Conservation (phyloP, 2,113 vertebrate genomes). For the Terrapene triunguis region DNA sequence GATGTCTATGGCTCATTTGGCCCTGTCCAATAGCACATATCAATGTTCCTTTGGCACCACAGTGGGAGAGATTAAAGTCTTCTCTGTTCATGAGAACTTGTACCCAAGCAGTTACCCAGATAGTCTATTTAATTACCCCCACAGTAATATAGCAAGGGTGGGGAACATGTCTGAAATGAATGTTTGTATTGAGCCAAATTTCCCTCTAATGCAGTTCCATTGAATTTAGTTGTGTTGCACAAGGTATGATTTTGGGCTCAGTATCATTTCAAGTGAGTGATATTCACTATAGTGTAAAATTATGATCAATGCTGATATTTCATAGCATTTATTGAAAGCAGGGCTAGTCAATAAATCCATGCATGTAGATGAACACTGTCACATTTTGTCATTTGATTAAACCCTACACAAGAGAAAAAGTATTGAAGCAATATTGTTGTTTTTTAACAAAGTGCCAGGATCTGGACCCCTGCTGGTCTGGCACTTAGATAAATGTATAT, state of each 20-base stretch:
- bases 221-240: neutral
- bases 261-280: neutral
- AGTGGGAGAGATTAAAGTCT: neutral
- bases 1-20: neutral
- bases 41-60: neutral
- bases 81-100: neutral
- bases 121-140: neutral
- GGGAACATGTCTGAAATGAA: fast-evolving
- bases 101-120: neutral
- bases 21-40: neutral
- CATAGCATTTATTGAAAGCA: neutral
- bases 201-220: neutral
- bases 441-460: neutral
- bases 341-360: neutral
- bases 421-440: neutral
- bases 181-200: neutral
- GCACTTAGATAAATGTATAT: neutral
- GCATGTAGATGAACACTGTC: neutral
- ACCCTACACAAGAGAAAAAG: neutral
- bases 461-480: neutral
- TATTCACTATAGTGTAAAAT: neutral
- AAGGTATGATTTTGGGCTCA: neutral
- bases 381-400: neutral
- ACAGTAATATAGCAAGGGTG: neutral
- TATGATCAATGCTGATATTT: neutral